A percentile compares a stretch with the other conserved stretches of the same genome.
These are phyloP conservation scores for Anguilla marmorata DNA, from an alignment of 2,797 vertebrate genomes.

Conservation along the genomic window DNA sequence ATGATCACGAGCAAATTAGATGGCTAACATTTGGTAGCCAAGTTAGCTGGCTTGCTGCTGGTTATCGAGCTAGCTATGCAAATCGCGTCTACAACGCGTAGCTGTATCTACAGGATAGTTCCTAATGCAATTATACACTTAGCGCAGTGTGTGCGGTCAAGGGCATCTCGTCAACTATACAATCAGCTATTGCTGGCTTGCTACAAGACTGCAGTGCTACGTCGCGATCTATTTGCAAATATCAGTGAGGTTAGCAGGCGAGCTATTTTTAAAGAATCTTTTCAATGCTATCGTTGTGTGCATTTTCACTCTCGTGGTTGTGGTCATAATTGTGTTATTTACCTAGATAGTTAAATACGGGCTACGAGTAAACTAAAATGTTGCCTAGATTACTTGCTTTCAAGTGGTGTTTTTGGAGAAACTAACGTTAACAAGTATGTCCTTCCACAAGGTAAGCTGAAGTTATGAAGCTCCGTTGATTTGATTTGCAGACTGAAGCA, in stretches of 20 bases:
- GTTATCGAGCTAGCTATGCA: neutral
- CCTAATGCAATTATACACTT: constrained; percentile 27
- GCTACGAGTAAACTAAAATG: neutral
- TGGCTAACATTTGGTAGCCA: neutral
- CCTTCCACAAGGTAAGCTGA: neutral
- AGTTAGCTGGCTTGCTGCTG: neutral
- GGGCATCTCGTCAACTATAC: neutral
- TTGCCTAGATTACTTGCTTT: neutral
- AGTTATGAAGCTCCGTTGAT: neutral
- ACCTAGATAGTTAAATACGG: neutral
- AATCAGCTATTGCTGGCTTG: neutral
- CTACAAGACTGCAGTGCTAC: neutral
- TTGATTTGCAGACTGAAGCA: neutral
- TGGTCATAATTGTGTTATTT: neutral
- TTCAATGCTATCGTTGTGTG: neutral
- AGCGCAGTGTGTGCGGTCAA: constrained; percentile 10
- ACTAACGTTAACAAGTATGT: neutral
- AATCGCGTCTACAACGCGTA: neutral
- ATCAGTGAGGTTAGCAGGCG: neutral
- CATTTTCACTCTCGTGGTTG: no score
- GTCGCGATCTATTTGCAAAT: neutral
- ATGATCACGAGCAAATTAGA: neutral
- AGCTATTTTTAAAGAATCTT: neutral
- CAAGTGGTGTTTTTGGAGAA: neutral
- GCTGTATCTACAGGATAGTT: neutral